phyloP scores from a whole-genome alignment of 2,797 vertebrate species.

The Squalus acanthias region DNA sequence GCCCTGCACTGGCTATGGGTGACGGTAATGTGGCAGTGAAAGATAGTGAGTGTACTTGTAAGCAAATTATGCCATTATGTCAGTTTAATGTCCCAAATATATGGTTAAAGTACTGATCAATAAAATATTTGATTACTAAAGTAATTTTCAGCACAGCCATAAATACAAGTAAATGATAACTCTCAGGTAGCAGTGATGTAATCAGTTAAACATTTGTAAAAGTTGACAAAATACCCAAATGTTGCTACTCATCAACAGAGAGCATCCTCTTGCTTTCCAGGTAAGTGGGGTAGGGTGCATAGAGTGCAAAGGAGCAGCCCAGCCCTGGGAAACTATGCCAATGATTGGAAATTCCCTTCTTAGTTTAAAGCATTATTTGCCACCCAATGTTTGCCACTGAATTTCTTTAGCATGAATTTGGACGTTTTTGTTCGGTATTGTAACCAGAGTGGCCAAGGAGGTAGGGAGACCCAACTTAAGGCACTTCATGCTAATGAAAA shows the following conservation, averaged over 20 bases:
- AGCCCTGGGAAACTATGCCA: not conserved
- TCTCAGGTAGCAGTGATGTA: not conserved
- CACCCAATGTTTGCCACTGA: not conserved
- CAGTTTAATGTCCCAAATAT: not conserved
- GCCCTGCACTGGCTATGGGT: not conserved
- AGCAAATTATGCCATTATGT: not conserved
- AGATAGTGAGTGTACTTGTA: not conserved
- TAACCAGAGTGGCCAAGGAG: not conserved
- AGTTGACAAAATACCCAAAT: not conserved
- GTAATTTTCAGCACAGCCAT: not conserved
- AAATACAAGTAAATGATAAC: not conserved
- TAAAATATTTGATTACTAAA: not conserved
- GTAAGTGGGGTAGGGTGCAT: no score
- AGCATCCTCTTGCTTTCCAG: not conserved
- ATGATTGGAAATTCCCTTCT: not conserved
- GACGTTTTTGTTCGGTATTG: not conserved
- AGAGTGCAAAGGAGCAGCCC: not conserved
- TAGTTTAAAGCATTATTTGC: not conserved
- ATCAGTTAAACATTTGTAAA: not conserved
- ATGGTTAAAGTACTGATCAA: not conserved
- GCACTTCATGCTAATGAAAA: not conserved
- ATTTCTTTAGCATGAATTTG: not conserved
- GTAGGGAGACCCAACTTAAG: not conserved
- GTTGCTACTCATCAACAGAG: not conserved
- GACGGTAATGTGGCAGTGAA: not conserved